phyloP scores from a whole-genome alignment of 2,888 invertebrate genomes.

The Matsumyia berberina region DNA sequence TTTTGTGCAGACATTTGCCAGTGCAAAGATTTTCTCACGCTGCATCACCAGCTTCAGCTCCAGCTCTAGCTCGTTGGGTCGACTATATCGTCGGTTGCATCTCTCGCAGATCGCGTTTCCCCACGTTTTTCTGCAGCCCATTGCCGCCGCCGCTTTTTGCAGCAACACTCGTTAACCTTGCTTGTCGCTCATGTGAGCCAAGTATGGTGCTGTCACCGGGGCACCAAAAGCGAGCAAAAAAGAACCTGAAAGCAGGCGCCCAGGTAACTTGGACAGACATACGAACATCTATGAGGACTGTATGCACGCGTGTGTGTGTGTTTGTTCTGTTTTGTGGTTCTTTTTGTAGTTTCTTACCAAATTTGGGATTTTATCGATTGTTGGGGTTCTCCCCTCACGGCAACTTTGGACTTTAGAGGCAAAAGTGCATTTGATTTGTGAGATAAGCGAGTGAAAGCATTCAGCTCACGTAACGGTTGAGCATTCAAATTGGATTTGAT shows the following conservation, averaged over 20 bases:
- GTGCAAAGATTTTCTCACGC: slow-evolving; percentile 46
- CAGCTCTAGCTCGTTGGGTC: too few relatives aligned
- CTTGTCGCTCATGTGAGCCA: slow-evolving; percentile 67
- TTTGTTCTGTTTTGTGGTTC: slow-evolving; percentile 12
- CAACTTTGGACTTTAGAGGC: slow-evolving; percentile 20
- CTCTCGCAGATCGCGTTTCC: slow-evolving; percentile 46
- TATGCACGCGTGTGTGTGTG: neutral
- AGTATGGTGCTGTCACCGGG: slow-evolving; percentile 73
- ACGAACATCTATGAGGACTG: neutral
- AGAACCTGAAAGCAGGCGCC: slow-evolving; percentile 66
- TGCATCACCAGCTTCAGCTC: slow-evolving; percentile 21
- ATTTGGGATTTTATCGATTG: slow-evolving; percentile 69
- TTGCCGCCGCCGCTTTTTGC: slow-evolving; percentile 34
- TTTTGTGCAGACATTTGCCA: slow-evolving; percentile 34
- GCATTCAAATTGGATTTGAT: slow-evolving; percentile 53
- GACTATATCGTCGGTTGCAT: slow-evolving; percentile 46
- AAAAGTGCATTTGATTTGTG: slow-evolving; percentile 27
- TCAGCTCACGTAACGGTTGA: slow-evolving; percentile 52
- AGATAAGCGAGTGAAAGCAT: slow-evolving; percentile 33
- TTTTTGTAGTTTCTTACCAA: slow-evolving; percentile 47
- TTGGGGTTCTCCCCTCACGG: slow-evolving; percentile 14
- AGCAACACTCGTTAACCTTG: slow-evolving; percentile 75
- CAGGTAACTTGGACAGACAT: slow-evolving; percentile 61
- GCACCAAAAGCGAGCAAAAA: slow-evolving; percentile 49
- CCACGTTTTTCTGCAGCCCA: slow-evolving; percentile 58